phyloP scores from a whole-genome alignment of 2,888 invertebrate genomes.

The Acanthopleura granulata region DNA sequence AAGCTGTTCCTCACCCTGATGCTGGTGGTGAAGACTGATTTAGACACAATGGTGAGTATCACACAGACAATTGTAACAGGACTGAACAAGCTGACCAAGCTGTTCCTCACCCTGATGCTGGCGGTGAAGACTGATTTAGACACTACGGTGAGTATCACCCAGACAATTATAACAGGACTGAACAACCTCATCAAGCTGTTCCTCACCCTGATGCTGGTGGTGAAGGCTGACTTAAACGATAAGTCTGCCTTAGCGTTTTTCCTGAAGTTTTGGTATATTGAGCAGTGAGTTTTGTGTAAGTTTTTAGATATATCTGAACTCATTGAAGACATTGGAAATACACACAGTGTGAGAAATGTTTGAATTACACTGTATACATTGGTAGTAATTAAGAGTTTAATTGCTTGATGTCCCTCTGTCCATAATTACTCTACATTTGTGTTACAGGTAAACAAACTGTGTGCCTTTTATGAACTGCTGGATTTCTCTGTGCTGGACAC shows the following conservation, averaged over 20 bases:
- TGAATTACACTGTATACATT: too few relatives aligned
- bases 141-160: slow-evolving; percentile 46
- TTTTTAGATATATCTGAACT: too few relatives aligned
- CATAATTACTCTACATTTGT: not conserved
- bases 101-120: slow-evolving; percentile 32
- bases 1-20: slow-evolving; percentile 44
- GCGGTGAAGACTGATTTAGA: slow-evolving; percentile 41
- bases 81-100: too few relatives aligned
- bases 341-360: too few relatives aligned
- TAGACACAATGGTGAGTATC: too few relatives aligned
- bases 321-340: too few relatives aligned
- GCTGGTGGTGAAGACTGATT: not conserved
- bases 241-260: slow-evolving; percentile 48
- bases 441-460: slow-evolving; percentile 51
- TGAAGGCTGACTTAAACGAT: not conserved
- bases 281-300: too few relatives aligned
- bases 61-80: too few relatives aligned
- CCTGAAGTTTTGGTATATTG: slow-evolving; percentile 5
- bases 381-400: too few relatives aligned
- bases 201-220: slow-evolving; percentile 40
- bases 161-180: not conserved
- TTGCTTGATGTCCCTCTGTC: not conserved
- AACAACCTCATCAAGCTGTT: too few relatives aligned
- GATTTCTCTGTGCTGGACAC: slow-evolving; percentile 34
- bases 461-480: slow-evolving; percentile 54